Percentiles rank a stretch among this genome's conserved stretches.
These are phyloP conservation scores for Catocala nupta DNA, from an alignment of 2,888 invertebrate genomes.

Conservation along the genomic window DNA sequence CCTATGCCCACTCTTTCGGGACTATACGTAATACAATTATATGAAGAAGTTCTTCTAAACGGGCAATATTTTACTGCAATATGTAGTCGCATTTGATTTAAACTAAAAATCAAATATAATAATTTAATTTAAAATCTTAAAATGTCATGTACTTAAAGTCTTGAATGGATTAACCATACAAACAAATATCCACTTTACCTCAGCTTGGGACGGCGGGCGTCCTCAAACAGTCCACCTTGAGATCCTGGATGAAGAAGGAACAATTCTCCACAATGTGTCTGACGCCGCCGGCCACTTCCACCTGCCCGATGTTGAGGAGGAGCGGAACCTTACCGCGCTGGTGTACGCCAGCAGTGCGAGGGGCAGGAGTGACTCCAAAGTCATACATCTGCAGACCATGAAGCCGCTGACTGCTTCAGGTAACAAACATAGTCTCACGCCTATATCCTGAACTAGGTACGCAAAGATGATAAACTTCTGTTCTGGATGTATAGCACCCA, in stretches of 20 bases:
- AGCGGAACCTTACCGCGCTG: slow-evolving; percentile 64
- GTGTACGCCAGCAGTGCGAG: slow-evolving; percentile 67
- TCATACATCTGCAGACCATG: slow-evolving; percentile 57
- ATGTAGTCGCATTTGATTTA: no score
- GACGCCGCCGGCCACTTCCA: slow-evolving; percentile 67
- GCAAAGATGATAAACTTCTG: no score
- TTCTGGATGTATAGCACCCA: no score
- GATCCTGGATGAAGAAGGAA: slow-evolving; percentile 56
- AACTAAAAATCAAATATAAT: no score
- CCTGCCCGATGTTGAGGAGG: slow-evolving; percentile 56
- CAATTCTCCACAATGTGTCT: slow-evolving; percentile 59
- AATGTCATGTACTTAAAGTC: no score
- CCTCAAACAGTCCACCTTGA: slow-evolving; percentile 68
- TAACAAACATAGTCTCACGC: slow-evolving; percentile 20
- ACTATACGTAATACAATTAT: no score
- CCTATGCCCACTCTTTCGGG: no score
- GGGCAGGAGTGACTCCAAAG: slow-evolving; percentile 61
- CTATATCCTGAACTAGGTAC: no score
- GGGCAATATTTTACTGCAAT: no score
- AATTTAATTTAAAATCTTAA: no score
- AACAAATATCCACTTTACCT: neutral
- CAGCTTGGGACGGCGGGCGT: slow-evolving; percentile 78
- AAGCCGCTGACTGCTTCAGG: slow-evolving; percentile 62
- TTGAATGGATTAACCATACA: no score
- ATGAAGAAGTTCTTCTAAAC: no score